These are phyloP conservation scores for Lasioglossum oenotherae DNA, from an alignment of 2,888 invertebrate genomes.

Conservation along the genomic window DNA sequence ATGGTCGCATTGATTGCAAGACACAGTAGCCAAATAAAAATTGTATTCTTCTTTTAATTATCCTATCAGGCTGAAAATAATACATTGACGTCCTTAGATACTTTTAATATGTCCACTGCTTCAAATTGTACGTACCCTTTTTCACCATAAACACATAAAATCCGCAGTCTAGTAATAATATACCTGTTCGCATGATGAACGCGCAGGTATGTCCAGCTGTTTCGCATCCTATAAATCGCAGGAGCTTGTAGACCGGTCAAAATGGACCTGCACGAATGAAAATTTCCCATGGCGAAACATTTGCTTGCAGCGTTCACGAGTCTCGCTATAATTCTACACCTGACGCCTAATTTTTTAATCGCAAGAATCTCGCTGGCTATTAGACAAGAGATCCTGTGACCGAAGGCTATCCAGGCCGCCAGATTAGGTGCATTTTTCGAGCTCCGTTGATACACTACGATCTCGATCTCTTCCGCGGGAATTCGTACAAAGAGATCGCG, in stretches of 20 bases:
- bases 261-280: constrained; percentile 86
- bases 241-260: constrained; percentile 85
- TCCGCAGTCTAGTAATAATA: neutral
- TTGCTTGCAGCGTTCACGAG: constrained; percentile 86
- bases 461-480: constrained; percentile 83
- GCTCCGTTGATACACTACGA: constrained; percentile 83
- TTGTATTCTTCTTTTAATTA: too few relatives aligned
- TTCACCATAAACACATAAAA: too few relatives aligned
- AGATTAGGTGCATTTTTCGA: constrained; percentile 85
- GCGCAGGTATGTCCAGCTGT: constrained; percentile 85
- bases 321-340: constrained; percentile 86
- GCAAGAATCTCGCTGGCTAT: constrained; percentile 85
- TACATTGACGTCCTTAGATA: too few relatives aligned
- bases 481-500: constrained; percentile 85
- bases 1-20: too few relatives aligned
- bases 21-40: too few relatives aligned
- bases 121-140: too few relatives aligned
- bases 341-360: constrained; percentile 77
- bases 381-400: constrained; percentile 85
- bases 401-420: constrained; percentile 85
- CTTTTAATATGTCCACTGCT: too few relatives aligned
- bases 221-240: constrained; percentile 84
- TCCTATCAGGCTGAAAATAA: too few relatives aligned
- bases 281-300: constrained; percentile 85
- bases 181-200: constrained; percentile 85